Evolutionary conservation across 2,113 vertebrate genomes (phyloP), one percentile per base, ranked within the genome.

Genomic region (Notarius quadriscutis): DNA sequence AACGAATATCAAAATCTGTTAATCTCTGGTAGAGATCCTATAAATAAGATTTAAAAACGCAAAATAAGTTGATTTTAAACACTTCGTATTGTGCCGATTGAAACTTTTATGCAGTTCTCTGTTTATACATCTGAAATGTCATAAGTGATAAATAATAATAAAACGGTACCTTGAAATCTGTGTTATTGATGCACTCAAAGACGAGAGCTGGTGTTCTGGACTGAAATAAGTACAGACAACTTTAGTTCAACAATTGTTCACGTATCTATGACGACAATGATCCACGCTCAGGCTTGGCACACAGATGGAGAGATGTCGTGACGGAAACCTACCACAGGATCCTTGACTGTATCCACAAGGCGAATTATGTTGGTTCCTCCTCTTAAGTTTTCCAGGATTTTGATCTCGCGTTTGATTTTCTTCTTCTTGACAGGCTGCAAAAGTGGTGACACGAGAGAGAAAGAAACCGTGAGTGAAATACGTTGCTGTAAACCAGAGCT

Each of bases 131-230:
- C 27, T 84, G 1, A 80, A 58, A 22, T 41, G 50, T 14, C 75
- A 80, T 10, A 8, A 58, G 18, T 72, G 10, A 22, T 41, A 22
- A 72, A 22, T 14, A 62, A 5, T 18, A 34, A 74, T 51, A 60
- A 77, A 72, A 87, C 0, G n/a, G 5, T 96, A 99, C 98, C 98
- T 99, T 99, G 96, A 99, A 99, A 94, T 99, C 97, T 95, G 98
- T 99, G 95, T 99, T 99, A 95, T 99, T 99, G 95, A 99, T 98
- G 96, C 97, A 98, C 94, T 99, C 98, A 95, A 99, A 99, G 93
- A 99, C 98, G 93, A 99, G 97, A 89, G 98, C 98, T 90, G 98
- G 98, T 86, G 98, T 99, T 95, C 98, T 97, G 93, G 98, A 99
- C 98, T 99, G 97, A 67, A 75, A 75, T 14, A 79, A 79, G 74